These are phyloP conservation scores for Dryobota labecula DNA, from an alignment of 2,888 invertebrate species.

Conservation along the genomic window DNA sequence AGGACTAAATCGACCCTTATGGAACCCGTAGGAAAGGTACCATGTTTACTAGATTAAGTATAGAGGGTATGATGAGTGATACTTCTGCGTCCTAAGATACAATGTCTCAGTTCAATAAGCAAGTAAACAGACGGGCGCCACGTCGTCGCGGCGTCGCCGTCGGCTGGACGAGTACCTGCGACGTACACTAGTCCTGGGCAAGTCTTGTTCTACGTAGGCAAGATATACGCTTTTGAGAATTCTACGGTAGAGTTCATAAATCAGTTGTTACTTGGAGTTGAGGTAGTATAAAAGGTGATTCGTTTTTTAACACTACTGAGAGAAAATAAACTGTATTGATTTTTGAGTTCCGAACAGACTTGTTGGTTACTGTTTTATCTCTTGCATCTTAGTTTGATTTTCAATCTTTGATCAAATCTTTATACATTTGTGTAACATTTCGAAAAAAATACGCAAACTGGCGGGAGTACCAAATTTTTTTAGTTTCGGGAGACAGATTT, in stretches of 20 bases:
- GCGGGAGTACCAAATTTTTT: background rate
- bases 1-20: background rate
- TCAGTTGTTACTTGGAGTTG: background rate
- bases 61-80: background rate
- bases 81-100: conserved; percentile 36
- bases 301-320: background rate
- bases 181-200: background rate
- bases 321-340: background rate
- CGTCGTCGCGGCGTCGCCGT: conserved; percentile 46
- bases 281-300: background rate
- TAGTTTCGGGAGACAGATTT: background rate
- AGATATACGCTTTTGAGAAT: background rate
- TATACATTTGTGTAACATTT: background rate
- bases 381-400: background rate
- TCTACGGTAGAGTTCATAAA: background rate
- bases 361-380: background rate
- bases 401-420: background rate
- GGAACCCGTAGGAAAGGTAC: background rate
- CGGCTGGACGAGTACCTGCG: background rate
- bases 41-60: background rate
- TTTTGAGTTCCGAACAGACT: background rate
- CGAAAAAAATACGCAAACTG: background rate
- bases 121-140: conserved; percentile 53
- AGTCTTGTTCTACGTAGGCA: background rate
- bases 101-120: conserved; percentile 41